phyloP scores from a whole-genome alignment of 2,888 invertebrate species.

The Hanleya hanleyi region DNA sequence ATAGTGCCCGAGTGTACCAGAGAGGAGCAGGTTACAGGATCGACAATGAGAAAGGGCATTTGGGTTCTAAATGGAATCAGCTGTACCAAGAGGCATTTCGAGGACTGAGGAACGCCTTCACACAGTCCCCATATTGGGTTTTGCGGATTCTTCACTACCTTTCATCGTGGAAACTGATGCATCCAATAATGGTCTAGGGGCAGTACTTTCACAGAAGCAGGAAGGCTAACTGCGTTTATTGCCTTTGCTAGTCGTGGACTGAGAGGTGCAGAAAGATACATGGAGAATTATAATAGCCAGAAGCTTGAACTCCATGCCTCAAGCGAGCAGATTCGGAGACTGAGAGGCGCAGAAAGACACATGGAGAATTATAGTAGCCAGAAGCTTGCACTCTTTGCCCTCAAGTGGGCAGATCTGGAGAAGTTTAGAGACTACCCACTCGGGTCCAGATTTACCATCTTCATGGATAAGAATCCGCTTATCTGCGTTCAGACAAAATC shows the following conservation, averaged over 20 bases:
- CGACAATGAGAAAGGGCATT: no score
- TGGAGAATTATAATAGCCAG: no score
- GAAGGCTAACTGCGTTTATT: not conserved
- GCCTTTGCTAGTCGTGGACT: conserved; percentile 8
- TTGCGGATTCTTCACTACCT: no score
- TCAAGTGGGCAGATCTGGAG: conserved; percentile 24
- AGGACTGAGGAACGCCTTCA: no score
- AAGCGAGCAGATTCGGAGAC: not conserved
- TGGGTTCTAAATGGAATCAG: no score
- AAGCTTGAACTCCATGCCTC: not conserved
- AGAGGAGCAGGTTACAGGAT: no score
- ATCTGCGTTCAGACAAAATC: not conserved
- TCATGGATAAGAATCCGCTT: not conserved
- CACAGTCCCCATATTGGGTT: no score
- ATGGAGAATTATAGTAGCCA: no score
- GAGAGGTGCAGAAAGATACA: no score
- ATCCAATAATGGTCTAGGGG: no score
- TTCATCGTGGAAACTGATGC: no score
- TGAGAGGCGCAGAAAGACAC: conserved; percentile 25
- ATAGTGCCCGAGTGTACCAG: not conserved
- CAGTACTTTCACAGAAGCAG: conserved; percentile 1
- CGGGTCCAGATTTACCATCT: not conserved
- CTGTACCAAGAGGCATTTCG: no score
- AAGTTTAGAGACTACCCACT: conserved; percentile 7
- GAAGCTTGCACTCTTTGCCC: conserved; percentile 12